Evolutionary conservation across 2,797 vertebrate species (phyloP), one percentile per base, ranked within the genome.

Genomic region (Alectoris magna): DNA sequence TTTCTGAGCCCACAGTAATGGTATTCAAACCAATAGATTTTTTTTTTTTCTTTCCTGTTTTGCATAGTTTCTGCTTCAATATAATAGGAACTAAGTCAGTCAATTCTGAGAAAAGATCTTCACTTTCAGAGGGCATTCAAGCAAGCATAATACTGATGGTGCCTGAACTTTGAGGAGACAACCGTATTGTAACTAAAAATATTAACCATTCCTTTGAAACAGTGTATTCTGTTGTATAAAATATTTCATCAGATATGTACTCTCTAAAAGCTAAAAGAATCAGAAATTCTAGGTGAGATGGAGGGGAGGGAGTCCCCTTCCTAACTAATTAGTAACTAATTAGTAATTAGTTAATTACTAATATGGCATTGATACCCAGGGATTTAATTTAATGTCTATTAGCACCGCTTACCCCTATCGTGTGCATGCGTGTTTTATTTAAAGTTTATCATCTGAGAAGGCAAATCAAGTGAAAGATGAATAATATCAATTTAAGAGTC

Each of bases 31-130:
- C 23, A 41, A 21, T 24, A 70, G 31, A 7, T 31, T 36, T 41
- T 2, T 91, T 26, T 18, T 22, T 38, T 18, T 22, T 38, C 41
- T 87, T 91, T 58, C 21, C 27, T 70, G 31, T 79, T 95, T 94
- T 94, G 89, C 68, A 38, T 88, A 95, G 82, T 91, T 93, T 93
- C 89, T 96, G 64, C 87, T 94, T 88, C 41, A 14, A 21, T 78
- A 5, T 64, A 73, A 31, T 68, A 70, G 73, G 56, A 87, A 39
- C 73, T 68, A 60, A 87, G 77, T 91, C n/a, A 73, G n/a, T 75
- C 43, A 14, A 17, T 87, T 91, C 83, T 74, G 46, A 77, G 66
- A 69, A 85, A 91, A 74, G 23, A 16, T 73, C 56, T 77, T 94
- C 21, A 6, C 24, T 94, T 82, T 88, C 64, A 87, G 60, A 71